These are phyloP conservation scores for Clistopyga incitator DNA, from an alignment of 2,888 invertebrate genomes.

Conservation along the genomic window DNA sequence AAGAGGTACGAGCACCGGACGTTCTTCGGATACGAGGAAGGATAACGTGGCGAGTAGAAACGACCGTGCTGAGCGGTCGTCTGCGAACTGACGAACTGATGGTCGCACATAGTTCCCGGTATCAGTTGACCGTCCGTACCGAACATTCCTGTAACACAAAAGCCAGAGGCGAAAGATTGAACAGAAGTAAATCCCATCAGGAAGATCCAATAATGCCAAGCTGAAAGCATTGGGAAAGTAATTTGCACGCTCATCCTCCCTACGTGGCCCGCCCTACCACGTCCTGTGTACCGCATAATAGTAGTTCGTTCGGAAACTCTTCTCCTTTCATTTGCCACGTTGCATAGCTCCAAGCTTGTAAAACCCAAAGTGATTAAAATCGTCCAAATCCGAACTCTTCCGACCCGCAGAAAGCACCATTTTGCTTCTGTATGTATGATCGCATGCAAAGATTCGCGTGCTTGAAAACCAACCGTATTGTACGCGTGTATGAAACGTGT, in stretches of 20 bases:
- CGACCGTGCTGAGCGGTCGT: constrained; percentile 90
- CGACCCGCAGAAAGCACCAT: neutral
- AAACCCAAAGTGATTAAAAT: constrained; percentile 47
- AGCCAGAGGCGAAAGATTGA: constrained; percentile 43
- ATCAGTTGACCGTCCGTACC: constrained; percentile 92
- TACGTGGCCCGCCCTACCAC: neutral
- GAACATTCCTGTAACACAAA: constrained; percentile 89
- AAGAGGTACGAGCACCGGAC: constrained; percentile 95
- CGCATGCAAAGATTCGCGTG: constrained; percentile 35
- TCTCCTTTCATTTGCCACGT: constrained; percentile 27
- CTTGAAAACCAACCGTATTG: constrained; percentile 1
- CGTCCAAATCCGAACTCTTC: constrained; percentile 28
- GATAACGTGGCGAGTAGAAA: constrained; percentile 97
- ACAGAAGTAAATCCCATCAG: constrained; percentile 72
- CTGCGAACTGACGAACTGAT: constrained; percentile 92
- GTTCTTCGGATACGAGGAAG: constrained; percentile 97
- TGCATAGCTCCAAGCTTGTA: constrained; percentile 8
- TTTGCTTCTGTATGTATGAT: neutral
- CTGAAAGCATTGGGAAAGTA: constrained; percentile 26
- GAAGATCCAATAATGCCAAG: constrained; percentile 18
- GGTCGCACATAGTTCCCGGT: constrained; percentile 93
- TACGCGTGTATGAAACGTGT: constrained; percentile 44
- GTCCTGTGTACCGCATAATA: neutral
- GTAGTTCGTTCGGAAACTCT: constrained; percentile 14
- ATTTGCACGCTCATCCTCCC: constrained; percentile 25